Conservation (phyloP, 2,888 invertebrate species). For the Argyresthia goedartella region DNA sequence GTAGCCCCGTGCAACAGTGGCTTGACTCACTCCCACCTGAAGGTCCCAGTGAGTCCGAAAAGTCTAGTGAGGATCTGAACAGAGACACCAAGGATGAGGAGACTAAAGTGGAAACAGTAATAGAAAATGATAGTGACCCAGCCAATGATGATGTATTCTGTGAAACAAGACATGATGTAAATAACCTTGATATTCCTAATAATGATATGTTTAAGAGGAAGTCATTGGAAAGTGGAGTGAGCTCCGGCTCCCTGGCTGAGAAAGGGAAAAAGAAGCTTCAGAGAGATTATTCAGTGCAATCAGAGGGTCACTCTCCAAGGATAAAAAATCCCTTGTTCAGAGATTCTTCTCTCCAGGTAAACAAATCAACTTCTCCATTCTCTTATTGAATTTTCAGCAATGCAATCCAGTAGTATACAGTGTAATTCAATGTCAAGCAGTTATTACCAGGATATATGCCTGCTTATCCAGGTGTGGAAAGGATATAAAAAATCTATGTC, state of each 20-base stretch:
- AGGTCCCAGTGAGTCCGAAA: constrained; percentile 13
- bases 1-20: constrained; percentile 79
- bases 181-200: constrained; percentile 41
- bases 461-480: no score
- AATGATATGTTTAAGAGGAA: constrained; percentile 49
- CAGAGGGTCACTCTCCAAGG: constrained; percentile 54
- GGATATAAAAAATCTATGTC: no score
- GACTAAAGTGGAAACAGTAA: constrained; percentile 27
- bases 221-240: constrained; percentile 46
- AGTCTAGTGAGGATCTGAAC: constrained; percentile 6
- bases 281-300: constrained; percentile 59
- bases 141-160: constrained; percentile 22
- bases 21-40: constrained; percentile 76
- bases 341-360: constrained; percentile 64
- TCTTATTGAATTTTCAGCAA: no score
- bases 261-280: constrained; percentile 40
- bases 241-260: constrained; percentile 32
- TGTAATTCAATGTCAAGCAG: no score
- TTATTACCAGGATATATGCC: no score
- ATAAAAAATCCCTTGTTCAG: constrained; percentile 57
- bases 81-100: constrained; percentile 20
- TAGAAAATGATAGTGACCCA: background rate
- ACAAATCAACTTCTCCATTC: no score
- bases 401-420: no score
- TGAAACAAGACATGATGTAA: constrained; percentile 21